phyloP scores from a whole-genome alignment of 2,113 vertebrate species.

The Acanthochromis polyacanthus region DNA sequence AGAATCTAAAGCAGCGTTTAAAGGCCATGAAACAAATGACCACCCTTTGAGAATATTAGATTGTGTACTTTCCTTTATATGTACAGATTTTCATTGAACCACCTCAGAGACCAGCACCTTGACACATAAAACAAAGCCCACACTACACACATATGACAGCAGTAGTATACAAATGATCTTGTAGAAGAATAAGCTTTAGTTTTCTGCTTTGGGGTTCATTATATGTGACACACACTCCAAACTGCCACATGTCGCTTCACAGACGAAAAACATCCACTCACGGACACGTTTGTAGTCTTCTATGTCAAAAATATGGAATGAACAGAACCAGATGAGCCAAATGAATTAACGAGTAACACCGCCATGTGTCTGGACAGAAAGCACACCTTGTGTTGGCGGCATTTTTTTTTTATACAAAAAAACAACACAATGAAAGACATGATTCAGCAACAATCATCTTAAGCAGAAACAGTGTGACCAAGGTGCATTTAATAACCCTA shows the following conservation, averaged over 20 bases:
- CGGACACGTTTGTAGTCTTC: background rate
- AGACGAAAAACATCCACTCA: slow-evolving; percentile 14
- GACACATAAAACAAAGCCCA: slow-evolving; percentile 86
- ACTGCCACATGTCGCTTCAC: background rate
- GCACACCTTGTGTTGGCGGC: background rate
- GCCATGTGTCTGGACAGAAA: slow-evolving; percentile 3
- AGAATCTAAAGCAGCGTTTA: too few species aligned
- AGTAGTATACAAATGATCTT: slow-evolving; percentile 78
- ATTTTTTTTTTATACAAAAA: slow-evolving; percentile 8
- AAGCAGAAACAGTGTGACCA: slow-evolving; percentile 28
- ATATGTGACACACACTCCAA: slow-evolving; percentile 22
- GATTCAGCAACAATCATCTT: slow-evolving; percentile 35
- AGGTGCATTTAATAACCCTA: slow-evolving; percentile 42
- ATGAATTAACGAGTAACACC: slow-evolving; percentile 17
- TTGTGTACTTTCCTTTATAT: slow-evolving; percentile 81
- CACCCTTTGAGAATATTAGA: slow-evolving; percentile 51
- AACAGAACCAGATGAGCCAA: slow-evolving; percentile 18
- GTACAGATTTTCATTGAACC: slow-evolving; percentile 77
- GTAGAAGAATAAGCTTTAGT: slow-evolving; percentile 87
- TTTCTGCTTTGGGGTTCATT: slow-evolving; percentile 57
- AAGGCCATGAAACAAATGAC: slow-evolving; percentile 26
- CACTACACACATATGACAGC: slow-evolving; percentile 81
- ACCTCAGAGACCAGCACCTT: slow-evolving; percentile 75
- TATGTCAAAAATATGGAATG: background rate
- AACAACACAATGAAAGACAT: slow-evolving; percentile 4